Conservation (phyloP, 1,140 invertebrate genomes). For the Triops longicaudatus region DNA sequence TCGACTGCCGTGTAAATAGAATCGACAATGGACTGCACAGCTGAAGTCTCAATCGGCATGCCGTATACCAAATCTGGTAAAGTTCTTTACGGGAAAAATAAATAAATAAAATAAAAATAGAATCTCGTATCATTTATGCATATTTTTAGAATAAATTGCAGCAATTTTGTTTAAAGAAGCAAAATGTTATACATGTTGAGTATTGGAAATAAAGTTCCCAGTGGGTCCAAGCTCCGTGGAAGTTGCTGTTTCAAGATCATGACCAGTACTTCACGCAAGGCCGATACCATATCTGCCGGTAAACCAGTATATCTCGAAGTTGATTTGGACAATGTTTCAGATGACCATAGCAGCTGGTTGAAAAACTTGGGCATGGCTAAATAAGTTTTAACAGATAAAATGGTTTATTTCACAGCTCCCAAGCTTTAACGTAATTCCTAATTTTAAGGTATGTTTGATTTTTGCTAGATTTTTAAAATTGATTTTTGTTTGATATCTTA, state of each 20-base stretch:
- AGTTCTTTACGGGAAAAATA: background rate
- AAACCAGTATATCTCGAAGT: background rate
- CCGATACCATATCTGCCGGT: background rate
- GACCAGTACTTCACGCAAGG: conserved; percentile 1
- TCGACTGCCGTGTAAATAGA: background rate
- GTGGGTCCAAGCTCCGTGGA: background rate
- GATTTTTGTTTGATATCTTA: background rate
- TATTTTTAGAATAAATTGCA: background rate
- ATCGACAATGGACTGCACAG: background rate
- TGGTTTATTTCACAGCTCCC: too few species aligned
- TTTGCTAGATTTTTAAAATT: background rate
- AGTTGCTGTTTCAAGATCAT: conserved; percentile 18
- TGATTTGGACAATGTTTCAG: background rate
- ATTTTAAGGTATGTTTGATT: too few species aligned
- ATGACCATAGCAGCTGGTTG: conserved; percentile 13
- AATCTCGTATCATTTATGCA: background rate
- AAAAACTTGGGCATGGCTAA: conserved; percentile 16
- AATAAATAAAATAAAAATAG: background rate
- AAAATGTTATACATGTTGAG: background rate
- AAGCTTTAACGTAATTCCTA: too few species aligned
- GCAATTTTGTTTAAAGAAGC: background rate
- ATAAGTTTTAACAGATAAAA: too few species aligned
- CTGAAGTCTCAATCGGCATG: background rate
- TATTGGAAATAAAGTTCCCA: background rate
- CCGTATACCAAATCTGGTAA: background rate